Conservation (phyloP, 2,888 invertebrate species). For the Platycnemis pennipes region DNA sequence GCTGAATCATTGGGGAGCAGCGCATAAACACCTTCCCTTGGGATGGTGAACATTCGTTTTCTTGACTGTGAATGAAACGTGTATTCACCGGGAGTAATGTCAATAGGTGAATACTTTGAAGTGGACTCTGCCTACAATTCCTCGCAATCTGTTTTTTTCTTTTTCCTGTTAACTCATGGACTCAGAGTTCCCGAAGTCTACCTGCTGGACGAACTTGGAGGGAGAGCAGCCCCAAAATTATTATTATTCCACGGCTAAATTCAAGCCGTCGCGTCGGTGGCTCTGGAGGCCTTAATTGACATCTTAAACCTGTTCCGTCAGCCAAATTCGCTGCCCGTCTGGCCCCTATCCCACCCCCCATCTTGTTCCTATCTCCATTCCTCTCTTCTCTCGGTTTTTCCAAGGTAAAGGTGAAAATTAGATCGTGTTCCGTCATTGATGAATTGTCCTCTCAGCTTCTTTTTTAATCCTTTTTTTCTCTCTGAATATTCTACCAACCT, state of each 20-base stretch:
- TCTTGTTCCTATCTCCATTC: background rate
- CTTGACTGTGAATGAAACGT: too few relatives aligned
- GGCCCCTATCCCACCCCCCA: background rate
- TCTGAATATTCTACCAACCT: background rate
- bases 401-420: slow-evolving; percentile 29
- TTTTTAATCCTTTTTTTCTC: background rate
- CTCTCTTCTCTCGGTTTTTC: background rate
- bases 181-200: background rate
- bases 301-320: slow-evolving; percentile 44
- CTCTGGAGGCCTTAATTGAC: slow-evolving; percentile 12
- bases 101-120: too few relatives aligned
- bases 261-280: slow-evolving; percentile 34
- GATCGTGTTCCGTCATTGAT: slow-evolving; percentile 51
- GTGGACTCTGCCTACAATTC: too few relatives aligned
- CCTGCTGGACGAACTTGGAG: background rate
- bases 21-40: too few relatives aligned
- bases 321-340: background rate
- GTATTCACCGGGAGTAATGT: too few relatives aligned
- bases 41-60: too few relatives aligned
- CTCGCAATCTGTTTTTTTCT: background rate
- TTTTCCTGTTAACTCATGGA: background rate
- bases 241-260: background rate
- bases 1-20: too few relatives aligned
- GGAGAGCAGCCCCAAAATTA: background rate
- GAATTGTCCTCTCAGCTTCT: background rate